Conservation (phyloP, 2,888 invertebrate species). For the Plagiodera versicolora region DNA sequence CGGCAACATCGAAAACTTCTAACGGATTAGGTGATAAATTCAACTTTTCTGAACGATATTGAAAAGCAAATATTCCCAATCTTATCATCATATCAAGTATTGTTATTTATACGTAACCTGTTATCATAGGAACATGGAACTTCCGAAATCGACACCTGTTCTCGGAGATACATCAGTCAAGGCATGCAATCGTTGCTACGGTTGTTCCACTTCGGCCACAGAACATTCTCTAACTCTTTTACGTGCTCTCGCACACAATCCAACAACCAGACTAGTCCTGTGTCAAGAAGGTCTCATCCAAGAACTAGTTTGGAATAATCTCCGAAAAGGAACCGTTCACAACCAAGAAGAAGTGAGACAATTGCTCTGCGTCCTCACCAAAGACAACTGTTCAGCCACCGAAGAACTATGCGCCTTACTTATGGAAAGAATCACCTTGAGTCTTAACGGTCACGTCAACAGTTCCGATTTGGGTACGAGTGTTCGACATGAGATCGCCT, state of each 20-base stretch:
- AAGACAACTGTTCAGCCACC: conserved; percentile 81
- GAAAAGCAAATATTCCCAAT: too few relatives aligned
- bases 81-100: too few relatives aligned
- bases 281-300: conserved; percentile 84
- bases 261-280: conserved; percentile 72
- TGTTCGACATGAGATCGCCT: conserved; percentile 86
- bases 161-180: conserved; percentile 41
- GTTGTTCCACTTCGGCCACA: conserved; percentile 87
- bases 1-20: too few relatives aligned
- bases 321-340: conserved; percentile 78
- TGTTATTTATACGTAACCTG: not conserved
- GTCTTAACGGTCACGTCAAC: conserved; percentile 72
- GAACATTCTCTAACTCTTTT: conserved; percentile 92
- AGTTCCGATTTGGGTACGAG: conserved; percentile 72
- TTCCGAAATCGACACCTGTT: conserved; percentile 51
- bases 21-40: too few relatives aligned
- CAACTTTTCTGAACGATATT: too few relatives aligned
- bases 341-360: conserved; percentile 89
- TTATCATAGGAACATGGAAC: conserved; percentile 57
- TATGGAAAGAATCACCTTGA: conserved; percentile 81
- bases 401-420: conserved; percentile 82
- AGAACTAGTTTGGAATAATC: conserved; percentile 87
- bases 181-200: conserved; percentile 72
- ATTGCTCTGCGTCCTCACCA: conserved; percentile 83
- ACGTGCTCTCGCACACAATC: conserved; percentile 83